Conservation (phyloP, 1,140 invertebrate species). For the Nebria ingens region DNA sequence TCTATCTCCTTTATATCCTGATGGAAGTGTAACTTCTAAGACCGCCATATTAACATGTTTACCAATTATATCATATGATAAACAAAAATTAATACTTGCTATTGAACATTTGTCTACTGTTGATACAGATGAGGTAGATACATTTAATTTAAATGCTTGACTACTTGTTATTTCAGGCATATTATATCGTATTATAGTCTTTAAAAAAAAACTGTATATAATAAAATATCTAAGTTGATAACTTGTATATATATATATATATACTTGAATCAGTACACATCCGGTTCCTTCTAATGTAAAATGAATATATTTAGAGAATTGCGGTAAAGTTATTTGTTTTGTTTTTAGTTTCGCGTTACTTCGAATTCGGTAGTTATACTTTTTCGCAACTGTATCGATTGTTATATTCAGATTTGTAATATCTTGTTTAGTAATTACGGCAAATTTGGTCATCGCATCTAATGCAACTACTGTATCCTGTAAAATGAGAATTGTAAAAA, state of each 20-base stretch:
- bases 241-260: neutral
- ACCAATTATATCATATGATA: slow-evolving; percentile 23
- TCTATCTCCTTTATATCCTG: slow-evolving; percentile 48
- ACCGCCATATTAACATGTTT: slow-evolving; percentile 46
- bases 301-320: slow-evolving; percentile 37
- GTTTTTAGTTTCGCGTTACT: slow-evolving; percentile 21
- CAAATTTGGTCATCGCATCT: slow-evolving; percentile 48
- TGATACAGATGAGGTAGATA: slow-evolving; percentile 25
- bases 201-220: neutral
- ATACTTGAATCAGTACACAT: slow-evolving; percentile 47
- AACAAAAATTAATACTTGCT: slow-evolving; percentile 24
- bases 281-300: slow-evolving; percentile 44
- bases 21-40: slow-evolving; percentile 49
- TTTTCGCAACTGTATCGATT: slow-evolving; percentile 11
- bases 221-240: slow-evolving; percentile 1
- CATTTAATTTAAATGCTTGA: slow-evolving; percentile 25
- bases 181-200: slow-evolving; percentile 18
- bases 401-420: slow-evolving; percentile 12
- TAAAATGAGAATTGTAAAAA: too few species aligned
- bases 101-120: slow-evolving; percentile 26
- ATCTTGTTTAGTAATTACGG: slow-evolving; percentile 22
- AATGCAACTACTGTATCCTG: slow-evolving; percentile 52
- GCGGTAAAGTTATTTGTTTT: slow-evolving; percentile 27
- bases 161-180: slow-evolving; percentile 21
- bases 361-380: slow-evolving; percentile 18